Percentiles rank a stretch among this genome's conserved stretches.
Evolutionary conservation across 2,797 vertebrate species (phyloP).

Genomic region (Antennarius maculatus): DNA sequence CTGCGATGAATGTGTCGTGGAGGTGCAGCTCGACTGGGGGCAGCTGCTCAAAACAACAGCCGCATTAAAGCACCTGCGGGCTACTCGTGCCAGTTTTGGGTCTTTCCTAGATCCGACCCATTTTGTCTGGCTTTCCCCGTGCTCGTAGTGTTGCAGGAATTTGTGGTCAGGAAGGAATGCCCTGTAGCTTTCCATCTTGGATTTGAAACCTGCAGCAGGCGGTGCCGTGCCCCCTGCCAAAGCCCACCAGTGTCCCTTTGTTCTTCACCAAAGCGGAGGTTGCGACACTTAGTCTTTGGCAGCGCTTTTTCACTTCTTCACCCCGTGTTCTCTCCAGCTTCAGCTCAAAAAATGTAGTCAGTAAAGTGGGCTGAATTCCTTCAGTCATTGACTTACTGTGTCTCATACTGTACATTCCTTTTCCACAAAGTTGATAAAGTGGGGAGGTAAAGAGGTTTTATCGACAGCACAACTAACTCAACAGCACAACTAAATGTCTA

Average conservation of each 20-base stretch:
- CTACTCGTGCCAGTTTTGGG: conserved; percentile 41
- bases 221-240: conserved; percentile 30
- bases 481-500: conserved; percentile 8
- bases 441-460: conserved; percentile 31
- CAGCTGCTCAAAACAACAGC: conserved; percentile 53
- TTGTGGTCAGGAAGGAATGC: conserved; percentile 53
- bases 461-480: conserved; percentile 17
- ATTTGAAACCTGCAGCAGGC: conserved; percentile 38
- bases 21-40: conserved; percentile 54
- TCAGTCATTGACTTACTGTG: neutral
- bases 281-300: conserved; percentile 21
- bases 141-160: conserved; percentile 50
- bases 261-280: conserved; percentile 33
- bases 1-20: conserved; percentile 59
- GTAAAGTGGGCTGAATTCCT: conserved; percentile 15
- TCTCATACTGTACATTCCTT: neutral
- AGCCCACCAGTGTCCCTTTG: conserved; percentile 9
- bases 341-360: conserved; percentile 34
- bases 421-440: conserved; percentile 30
- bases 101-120: conserved; percentile 45
- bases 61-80: conserved; percentile 55
- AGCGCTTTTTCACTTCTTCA: conserved; percentile 4
- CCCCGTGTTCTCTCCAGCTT: conserved; percentile 17
- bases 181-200: conserved; percentile 67
- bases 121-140: conserved; percentile 46